phyloP scores from a whole-genome alignment of 2,888 invertebrate genomes.

The Chesias legatella region DNA sequence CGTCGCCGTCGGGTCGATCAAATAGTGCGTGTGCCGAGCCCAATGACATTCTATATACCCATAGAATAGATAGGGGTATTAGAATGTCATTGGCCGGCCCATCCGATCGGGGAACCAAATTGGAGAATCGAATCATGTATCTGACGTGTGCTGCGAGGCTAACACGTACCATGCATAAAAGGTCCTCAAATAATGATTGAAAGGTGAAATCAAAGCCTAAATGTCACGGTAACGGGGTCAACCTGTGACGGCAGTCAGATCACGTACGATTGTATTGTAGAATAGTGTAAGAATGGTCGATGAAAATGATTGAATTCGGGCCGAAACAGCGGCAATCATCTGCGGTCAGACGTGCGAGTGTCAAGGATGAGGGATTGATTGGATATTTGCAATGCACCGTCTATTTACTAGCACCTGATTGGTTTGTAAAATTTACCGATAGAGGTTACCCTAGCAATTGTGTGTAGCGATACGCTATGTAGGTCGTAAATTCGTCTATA shows the following conservation, averaged over 20 bases:
- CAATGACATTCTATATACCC: too few species aligned
- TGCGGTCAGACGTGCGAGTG: conserved; percentile 50
- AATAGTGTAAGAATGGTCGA: conserved; percentile 41
- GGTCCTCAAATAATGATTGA: conserved; percentile 39
- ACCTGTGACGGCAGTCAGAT: conserved; percentile 44
- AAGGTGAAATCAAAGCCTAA: conserved; percentile 35
- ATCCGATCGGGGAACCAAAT: too few species aligned
- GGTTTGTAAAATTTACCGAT: too few species aligned
- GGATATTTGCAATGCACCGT: conserved; percentile 19
- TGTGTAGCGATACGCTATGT: too few species aligned
- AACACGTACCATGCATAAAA: conserved; percentile 14
- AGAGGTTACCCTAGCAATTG: too few species aligned
- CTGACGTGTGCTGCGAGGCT: too few species aligned
- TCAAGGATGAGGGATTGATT: conserved; percentile 52
- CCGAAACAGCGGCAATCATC: conserved; percentile 49
- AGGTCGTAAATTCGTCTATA: too few species aligned
- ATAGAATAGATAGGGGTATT: too few species aligned
- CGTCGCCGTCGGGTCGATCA: too few species aligned
- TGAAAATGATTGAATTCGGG: conserved; percentile 48
- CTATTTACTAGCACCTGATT: background rate
- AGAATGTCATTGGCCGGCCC: too few species aligned
- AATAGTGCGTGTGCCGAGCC: too few species aligned
- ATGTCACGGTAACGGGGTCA: conserved; percentile 54
- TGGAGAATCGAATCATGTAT: too few species aligned
- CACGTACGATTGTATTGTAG: conserved; percentile 52